Evolutionary conservation across 2,113 vertebrate species (phyloP).

Genomic region (Tringa solitaria): DNA sequence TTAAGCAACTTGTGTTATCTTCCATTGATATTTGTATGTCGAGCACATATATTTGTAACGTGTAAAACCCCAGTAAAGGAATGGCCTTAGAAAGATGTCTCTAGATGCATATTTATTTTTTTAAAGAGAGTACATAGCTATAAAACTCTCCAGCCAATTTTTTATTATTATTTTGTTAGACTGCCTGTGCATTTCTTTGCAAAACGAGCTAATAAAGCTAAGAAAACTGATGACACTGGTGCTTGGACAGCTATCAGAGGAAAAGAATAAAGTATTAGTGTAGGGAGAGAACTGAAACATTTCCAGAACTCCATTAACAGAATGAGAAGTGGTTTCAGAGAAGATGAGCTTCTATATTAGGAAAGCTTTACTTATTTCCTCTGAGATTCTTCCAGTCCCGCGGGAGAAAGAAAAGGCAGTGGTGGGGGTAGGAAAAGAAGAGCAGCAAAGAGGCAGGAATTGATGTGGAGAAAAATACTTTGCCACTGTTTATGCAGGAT

Average conservation of each 20-base stretch:
- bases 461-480: not conserved
- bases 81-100: conserved; percentile 10
- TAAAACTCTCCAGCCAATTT: conserved; percentile 28
- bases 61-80: not conserved
- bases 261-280: conserved; percentile 57
- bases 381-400: conserved; percentile 59
- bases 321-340: conserved; percentile 63
- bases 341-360: conserved; percentile 69
- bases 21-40: not conserved
- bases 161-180: conserved; percentile 43
- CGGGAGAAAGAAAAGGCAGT: conserved; percentile 48
- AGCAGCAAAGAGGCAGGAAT: not conserved
- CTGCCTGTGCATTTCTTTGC: conserved; percentile 39
- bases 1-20: not conserved
- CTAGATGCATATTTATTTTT: conserved; percentile 21
- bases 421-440: not conserved
- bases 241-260: conserved; percentile 60
- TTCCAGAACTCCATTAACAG: conserved; percentile 71
- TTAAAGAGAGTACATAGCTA: not conserved
- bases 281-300: conserved; percentile 63
- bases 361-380: conserved; percentile 71
- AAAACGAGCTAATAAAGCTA: conserved; percentile 57
- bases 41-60: not conserved
- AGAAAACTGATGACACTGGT: conserved; percentile 52
- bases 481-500: not conserved